Evolutionary conservation across 1,140 invertebrate genomes (phyloP).

Genomic region (Drosophila chauvacae): DNA sequence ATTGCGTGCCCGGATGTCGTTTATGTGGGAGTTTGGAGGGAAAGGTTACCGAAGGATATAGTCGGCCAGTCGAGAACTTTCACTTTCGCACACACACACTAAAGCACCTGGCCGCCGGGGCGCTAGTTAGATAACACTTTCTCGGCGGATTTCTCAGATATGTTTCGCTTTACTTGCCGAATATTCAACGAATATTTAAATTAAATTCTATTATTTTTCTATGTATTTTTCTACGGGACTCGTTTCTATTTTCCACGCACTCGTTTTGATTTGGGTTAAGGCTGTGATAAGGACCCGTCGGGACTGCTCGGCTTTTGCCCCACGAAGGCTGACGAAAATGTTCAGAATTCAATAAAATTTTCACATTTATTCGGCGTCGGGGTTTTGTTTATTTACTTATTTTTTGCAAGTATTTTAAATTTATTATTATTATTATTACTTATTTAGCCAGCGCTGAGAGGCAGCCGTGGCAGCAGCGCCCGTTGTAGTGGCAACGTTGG

Average conservation of each 20-base stretch:
- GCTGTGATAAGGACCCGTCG: slow-evolving; percentile 36
- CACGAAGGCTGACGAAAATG: slow-evolving; percentile 21
- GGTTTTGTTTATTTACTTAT: slow-evolving; percentile 21
- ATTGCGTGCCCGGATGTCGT: slow-evolving; percentile 62
- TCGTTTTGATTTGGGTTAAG: slow-evolving; percentile 36
- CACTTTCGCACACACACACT: slow-evolving; percentile 54
- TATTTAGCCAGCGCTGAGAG: slow-evolving; percentile 69
- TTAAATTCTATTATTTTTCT: neutral
- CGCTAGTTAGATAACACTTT: slow-evolving; percentile 70
- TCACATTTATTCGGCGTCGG: slow-evolving; percentile 3
- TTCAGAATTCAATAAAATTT: slow-evolving; percentile 21
- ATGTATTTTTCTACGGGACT: too few relatives aligned
- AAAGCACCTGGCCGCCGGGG: slow-evolving; percentile 30
- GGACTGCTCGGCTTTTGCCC: slow-evolving; percentile 29
- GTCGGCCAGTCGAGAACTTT: slow-evolving; percentile 55
- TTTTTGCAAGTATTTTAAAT: slow-evolving; percentile 7
- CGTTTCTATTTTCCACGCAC: slow-evolving; percentile 19
- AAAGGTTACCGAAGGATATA: slow-evolving; percentile 49
- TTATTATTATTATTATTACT: slow-evolving; percentile 36
- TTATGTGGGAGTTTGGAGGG: slow-evolving; percentile 31
- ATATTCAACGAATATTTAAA: slow-evolving; percentile 1
- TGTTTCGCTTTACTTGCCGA: slow-evolving; percentile 17
- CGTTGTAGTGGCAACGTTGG: slow-evolving; percentile 70
- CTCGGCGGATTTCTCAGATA: slow-evolving; percentile 23
- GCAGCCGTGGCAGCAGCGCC: slow-evolving; percentile 75